These are phyloP conservation scores for Clavelina lepadiformis DNA, from an alignment of 23 tunicate genomes.

Conservation along the genomic window DNA sequence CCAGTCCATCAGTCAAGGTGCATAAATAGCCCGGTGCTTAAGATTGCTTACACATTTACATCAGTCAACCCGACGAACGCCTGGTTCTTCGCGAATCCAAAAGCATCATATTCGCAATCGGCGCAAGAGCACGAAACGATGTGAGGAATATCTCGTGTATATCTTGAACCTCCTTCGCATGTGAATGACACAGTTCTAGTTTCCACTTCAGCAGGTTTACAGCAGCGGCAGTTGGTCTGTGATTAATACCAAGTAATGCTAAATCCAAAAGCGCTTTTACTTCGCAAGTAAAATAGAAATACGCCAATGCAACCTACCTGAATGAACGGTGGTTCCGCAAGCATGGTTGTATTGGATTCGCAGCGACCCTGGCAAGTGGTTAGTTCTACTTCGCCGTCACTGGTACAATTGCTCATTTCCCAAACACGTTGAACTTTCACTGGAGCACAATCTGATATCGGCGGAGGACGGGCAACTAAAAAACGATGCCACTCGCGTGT, in stretches of 20 bases:
- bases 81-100: too few species aligned
- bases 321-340: slow-evolving; percentile 44
- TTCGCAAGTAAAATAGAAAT: too few species aligned
- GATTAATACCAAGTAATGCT: too few species aligned
- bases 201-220: slow-evolving; percentile 69
- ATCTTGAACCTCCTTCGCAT: slow-evolving; percentile 44
- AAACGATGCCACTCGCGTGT: background rate
- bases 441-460: slow-evolving; percentile 33
- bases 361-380: slow-evolving; percentile 80
- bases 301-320: slow-evolving; percentile 54
- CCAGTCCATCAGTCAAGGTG: too few species aligned
- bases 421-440: background rate
- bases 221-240: slow-evolving; percentile 87
- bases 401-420: slow-evolving; percentile 37
- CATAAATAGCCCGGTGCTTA: too few species aligned
- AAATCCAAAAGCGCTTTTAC: too few species aligned
- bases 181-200: slow-evolving; percentile 34
- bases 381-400: slow-evolving; percentile 54
- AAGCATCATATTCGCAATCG: slow-evolving; percentile 67
- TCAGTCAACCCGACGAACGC: too few species aligned
- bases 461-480: slow-evolving; percentile 11
- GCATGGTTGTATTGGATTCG: slow-evolving; percentile 48
- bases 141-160: slow-evolving; percentile 25
- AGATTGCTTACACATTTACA: too few species aligned
- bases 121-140: slow-evolving; percentile 67